phyloP scores from a whole-genome alignment of 2,888 invertebrate genomes.

The Leuctra nigra region DNA sequence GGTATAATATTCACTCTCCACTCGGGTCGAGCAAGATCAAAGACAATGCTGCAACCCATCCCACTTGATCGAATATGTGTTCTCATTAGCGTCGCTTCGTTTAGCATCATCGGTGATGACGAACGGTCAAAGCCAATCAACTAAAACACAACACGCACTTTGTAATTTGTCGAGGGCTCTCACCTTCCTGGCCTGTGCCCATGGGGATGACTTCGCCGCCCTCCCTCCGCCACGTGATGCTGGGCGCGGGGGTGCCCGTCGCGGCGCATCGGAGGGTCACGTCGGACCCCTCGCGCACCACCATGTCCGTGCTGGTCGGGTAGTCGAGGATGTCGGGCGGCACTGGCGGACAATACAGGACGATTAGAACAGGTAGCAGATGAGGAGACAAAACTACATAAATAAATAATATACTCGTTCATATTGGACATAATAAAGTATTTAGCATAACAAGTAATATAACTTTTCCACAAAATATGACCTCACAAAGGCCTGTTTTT shows the following conservation, averaged over 20 bases:
- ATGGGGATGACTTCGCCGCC: constrained; percentile 59
- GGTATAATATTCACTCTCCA: too few species aligned
- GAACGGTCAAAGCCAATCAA: constrained; percentile 10
- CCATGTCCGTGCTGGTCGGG: constrained; percentile 79
- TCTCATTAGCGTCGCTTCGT: constrained; percentile 4
- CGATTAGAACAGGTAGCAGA: too few species aligned
- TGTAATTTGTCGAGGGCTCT: constrained; percentile 14
- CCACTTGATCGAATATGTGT: background rate
- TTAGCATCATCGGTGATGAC: background rate
- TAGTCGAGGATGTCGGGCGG: constrained; percentile 83
- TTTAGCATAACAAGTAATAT: too few species aligned
- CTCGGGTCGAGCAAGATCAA: too few species aligned
- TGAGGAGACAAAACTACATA: too few species aligned
- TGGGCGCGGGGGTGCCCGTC: constrained; percentile 77
- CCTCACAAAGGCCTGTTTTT: too few species aligned
- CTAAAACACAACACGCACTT: constrained; percentile 2
- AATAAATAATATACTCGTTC: too few species aligned
- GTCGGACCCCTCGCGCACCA: constrained; percentile 78
- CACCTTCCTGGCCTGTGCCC: constrained; percentile 35
- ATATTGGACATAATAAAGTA: too few species aligned
- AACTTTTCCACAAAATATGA: too few species aligned
- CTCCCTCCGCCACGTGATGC: constrained; percentile 81
- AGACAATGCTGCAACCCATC: constrained; percentile 3
- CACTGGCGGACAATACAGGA: constrained; percentile 46
- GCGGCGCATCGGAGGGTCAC: constrained; percentile 85